Conservation (phyloP, 2,797 vertebrate genomes). For the Halcyon badia region DNA sequence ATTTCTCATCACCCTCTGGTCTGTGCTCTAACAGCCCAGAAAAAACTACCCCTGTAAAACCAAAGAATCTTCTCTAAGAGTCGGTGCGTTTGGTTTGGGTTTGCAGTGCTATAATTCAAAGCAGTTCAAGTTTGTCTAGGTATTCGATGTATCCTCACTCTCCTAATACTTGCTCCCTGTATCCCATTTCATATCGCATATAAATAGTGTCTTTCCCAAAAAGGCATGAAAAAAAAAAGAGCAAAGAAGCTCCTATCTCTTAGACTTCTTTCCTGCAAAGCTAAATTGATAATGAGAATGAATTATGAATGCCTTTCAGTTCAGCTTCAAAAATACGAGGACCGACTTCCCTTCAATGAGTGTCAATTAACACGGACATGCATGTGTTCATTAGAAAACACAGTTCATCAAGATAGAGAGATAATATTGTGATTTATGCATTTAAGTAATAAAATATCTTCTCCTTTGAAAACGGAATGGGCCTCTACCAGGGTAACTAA, state of each 20-base stretch:
- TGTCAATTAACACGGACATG: background rate
- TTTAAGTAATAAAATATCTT: background rate
- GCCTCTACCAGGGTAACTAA: background rate
- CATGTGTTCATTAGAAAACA: slow-evolving; percentile 31
- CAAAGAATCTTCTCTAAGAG: background rate
- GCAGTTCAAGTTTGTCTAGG: background rate
- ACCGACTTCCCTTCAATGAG: background rate
- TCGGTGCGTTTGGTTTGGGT: background rate
- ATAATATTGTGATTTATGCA: slow-evolving; percentile 19
- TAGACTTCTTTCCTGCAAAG: background rate
- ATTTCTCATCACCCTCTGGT: background rate
- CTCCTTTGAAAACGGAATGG: background rate
- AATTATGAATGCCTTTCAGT: slow-evolving; percentile 65
- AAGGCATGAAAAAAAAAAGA: background rate
- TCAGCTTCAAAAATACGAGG: slow-evolving; percentile 50
- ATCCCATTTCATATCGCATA: background rate
- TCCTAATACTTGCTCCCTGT: background rate
- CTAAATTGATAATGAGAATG: slow-evolving; percentile 48
- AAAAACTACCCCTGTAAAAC: background rate
- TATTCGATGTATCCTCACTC: background rate
- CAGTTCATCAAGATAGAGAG: background rate
- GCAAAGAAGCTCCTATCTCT: slow-evolving; percentile 4
- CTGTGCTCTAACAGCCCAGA: background rate
- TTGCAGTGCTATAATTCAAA: background rate
- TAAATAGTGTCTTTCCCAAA: background rate